These are phyloP conservation scores for Cladopsammia gracilis DNA, from an alignment of 64 coral and sea anemone genomes.

Conservation along the genomic window DNA sequence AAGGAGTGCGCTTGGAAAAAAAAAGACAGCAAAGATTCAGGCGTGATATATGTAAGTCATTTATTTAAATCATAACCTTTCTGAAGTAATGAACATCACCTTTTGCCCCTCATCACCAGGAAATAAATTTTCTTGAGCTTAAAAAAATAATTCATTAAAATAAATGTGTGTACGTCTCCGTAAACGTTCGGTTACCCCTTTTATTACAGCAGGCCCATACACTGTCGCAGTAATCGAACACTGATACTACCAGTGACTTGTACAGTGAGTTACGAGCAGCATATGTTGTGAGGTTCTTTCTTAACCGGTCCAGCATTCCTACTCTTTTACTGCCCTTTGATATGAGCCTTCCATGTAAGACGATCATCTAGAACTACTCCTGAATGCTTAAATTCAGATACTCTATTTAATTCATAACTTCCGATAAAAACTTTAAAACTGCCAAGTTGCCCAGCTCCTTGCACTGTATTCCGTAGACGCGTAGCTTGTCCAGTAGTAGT, in stretches of 20 bases:
- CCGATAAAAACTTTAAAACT: neutral
- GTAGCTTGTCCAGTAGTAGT: too few species aligned
- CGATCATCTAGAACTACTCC: conserved; percentile 8
- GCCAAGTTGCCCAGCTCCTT: too few species aligned
- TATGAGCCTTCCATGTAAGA: conserved; percentile 41
- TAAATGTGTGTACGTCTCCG: too few species aligned
- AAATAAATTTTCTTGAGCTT: too few species aligned
- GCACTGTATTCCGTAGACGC: too few species aligned
- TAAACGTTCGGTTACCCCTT: neutral
- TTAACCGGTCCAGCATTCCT: conserved; percentile 1
- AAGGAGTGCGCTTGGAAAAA: neutral
- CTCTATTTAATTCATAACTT: neutral
- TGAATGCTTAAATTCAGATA: neutral
- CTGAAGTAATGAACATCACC: too few species aligned
- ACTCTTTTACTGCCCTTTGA: conserved; percentile 12
- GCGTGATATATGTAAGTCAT: neutral
- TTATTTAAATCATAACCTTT: neutral
- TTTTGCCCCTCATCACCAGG: too few species aligned
- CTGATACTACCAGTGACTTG: conserved; percentile 19
- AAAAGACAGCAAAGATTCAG: neutral
- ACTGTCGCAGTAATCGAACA: conserved; percentile 49
- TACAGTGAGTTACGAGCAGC: neutral
- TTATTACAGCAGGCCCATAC: conserved; percentile 46
- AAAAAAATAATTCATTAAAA: too few species aligned
- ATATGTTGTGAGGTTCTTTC: too few species aligned